Conservation (phyloP, 2,888 invertebrate genomes). For the Hypomecis atomaria region DNA sequence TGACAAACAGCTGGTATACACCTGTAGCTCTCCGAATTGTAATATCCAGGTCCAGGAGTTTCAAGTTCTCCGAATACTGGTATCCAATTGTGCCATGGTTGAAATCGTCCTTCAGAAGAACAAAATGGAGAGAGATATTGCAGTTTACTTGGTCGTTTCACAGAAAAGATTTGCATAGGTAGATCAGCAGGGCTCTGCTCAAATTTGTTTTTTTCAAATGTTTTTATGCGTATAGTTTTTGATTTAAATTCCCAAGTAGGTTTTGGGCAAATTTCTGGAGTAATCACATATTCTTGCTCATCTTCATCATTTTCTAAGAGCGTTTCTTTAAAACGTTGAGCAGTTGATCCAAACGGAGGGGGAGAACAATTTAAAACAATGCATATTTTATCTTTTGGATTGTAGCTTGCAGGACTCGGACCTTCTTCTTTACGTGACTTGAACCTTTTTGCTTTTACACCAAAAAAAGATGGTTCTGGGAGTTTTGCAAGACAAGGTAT, state of each 20-base stretch:
- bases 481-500: constrained; percentile 56
- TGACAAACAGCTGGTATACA: constrained; percentile 60
- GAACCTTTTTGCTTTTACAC: constrained; percentile 64
- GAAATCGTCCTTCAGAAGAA: constrained; percentile 67
- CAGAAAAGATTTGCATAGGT: constrained; percentile 38
- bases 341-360: constrained; percentile 63
- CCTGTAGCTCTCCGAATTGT: constrained; percentile 55
- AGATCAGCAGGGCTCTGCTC: constrained; percentile 64
- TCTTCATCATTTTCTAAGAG: constrained; percentile 46
- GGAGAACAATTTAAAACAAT: constrained; percentile 52
- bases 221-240: constrained; percentile 63
- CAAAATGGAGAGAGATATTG: constrained; percentile 65
- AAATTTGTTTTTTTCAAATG: constrained; percentile 51
- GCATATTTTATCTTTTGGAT: constrained; percentile 46
- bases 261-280: constrained; percentile 41
- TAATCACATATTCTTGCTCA: constrained; percentile 37
- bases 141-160: constrained; percentile 43
- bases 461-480: constrained; percentile 63
- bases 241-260: constrained; percentile 70
- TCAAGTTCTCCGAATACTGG: constrained; percentile 54
- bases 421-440: constrained; percentile 54
- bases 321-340: constrained; percentile 59
- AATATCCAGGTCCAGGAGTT: constrained; percentile 69
- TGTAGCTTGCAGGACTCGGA: constrained; percentile 68
- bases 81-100: constrained; percentile 69